Evolutionary conservation across 2,888 invertebrate genomes (phyloP).

Genomic region (Parnassius glacialis): DNA sequence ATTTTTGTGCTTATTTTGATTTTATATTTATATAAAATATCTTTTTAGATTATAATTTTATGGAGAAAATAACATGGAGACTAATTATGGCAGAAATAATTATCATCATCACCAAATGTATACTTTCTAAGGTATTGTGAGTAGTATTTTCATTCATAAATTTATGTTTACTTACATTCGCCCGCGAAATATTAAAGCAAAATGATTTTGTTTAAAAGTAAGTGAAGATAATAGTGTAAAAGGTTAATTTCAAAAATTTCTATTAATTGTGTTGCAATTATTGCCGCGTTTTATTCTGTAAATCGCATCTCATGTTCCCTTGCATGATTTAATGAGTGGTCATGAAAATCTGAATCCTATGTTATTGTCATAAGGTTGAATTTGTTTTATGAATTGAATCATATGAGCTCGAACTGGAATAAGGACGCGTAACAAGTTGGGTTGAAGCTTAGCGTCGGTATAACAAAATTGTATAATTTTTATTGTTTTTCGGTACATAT

Average conservation of each 20-base stretch:
- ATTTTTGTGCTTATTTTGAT: neutral
- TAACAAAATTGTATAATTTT: neutral
- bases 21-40: neutral
- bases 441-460: neutral
- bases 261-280: constrained; percentile 43
- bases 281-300: constrained; percentile 55
- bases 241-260: neutral
- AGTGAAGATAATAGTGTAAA: constrained; percentile 1
- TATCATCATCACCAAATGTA: no score
- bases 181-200: constrained; percentile 45
- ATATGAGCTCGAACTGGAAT: constrained; percentile 51
- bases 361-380: constrained; percentile 39
- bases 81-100: no score
- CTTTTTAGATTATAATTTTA: neutral
- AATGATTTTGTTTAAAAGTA: constrained; percentile 30
- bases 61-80: neutral
- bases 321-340: constrained; percentile 32
- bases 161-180: constrained; percentile 41
- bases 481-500: no score
- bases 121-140: neutral
- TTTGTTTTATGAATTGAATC: constrained; percentile 34
- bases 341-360: constrained; percentile 49
- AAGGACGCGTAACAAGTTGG: constrained; percentile 51
- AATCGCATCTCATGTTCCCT: constrained; percentile 46
- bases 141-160: constrained; percentile 4